Conservation (phyloP, 2,888 invertebrate species). For the Altica lythri region DNA sequence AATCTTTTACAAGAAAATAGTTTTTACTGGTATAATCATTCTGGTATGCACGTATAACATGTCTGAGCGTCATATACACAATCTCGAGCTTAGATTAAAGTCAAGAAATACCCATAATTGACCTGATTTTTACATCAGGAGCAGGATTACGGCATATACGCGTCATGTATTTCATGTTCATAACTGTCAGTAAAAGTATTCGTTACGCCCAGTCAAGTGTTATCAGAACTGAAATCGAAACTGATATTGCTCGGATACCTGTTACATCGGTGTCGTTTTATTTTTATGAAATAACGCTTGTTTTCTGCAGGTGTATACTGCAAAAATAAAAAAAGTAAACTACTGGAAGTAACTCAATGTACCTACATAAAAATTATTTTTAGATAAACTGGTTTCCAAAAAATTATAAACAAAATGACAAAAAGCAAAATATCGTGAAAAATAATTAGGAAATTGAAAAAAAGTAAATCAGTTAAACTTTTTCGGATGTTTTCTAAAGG, state of each 20-base stretch:
- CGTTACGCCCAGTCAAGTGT: conserved; percentile 23
- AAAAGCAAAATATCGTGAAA: too few species aligned
- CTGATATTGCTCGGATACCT: conserved; percentile 10
- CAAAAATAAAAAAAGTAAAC: too few species aligned
- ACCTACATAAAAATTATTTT: too few species aligned
- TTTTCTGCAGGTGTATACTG: neutral
- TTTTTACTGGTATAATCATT: too few species aligned
- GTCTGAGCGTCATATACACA: neutral
- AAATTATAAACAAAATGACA: too few species aligned
- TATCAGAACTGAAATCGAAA: conserved; percentile 28
- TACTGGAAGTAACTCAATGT: too few species aligned
- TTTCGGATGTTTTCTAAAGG: too few species aligned
- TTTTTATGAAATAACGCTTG: neutral
- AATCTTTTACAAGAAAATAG: too few species aligned
- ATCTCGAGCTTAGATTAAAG: conserved; percentile 1
- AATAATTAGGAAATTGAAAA: too few species aligned
- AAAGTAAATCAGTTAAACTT: too few species aligned
- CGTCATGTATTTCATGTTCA: conserved; percentile 23
- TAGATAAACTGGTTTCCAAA: too few species aligned
- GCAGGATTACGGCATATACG: conserved; percentile 18
- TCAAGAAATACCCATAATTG: conserved; percentile 21
- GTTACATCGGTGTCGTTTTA: conserved; percentile 1
- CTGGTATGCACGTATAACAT: neutral
- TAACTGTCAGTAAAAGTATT: conserved; percentile 29
- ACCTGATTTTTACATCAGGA: conserved; percentile 22